Conservation (phyloP, 2,888 invertebrate species). For the Zygothrica quintamaculata region DNA sequence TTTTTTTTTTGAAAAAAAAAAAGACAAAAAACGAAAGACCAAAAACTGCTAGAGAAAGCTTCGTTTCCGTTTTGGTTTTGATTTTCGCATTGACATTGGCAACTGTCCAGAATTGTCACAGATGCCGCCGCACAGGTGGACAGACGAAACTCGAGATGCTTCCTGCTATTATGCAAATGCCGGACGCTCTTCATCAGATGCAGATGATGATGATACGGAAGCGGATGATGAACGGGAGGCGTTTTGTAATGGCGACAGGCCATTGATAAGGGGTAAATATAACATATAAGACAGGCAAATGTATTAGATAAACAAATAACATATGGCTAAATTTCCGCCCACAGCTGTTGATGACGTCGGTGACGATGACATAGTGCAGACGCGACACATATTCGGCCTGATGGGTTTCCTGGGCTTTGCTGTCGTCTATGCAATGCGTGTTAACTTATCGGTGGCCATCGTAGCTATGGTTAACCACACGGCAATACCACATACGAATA, state of each 20-base stretch:
- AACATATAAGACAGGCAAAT: background rate
- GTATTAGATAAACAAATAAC: background rate
- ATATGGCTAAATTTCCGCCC: background rate
- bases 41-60: too few relatives aligned
- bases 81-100: too few relatives aligned
- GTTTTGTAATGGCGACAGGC: slow-evolving; percentile 60
- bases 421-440: slow-evolving; percentile 94
- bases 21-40: too few relatives aligned
- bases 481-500: slow-evolving; percentile 85
- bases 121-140: slow-evolving; percentile 69
- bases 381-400: slow-evolving; percentile 92
- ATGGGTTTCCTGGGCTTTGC: slow-evolving; percentile 95
- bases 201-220: slow-evolving; percentile 67
- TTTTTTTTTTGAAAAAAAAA: too few relatives aligned
- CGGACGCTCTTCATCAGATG: slow-evolving; percentile 46
- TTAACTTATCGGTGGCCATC: slow-evolving; percentile 95
- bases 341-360: slow-evolving; percentile 42
- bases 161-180: slow-evolving; percentile 61
- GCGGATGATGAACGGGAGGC: slow-evolving; percentile 67
- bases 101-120: slow-evolving; percentile 1
- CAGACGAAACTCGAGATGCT: slow-evolving; percentile 70
- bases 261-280: slow-evolving; percentile 59
- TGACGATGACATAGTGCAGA: slow-evolving; percentile 85
- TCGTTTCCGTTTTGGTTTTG: background rate
- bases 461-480: slow-evolving; percentile 95